Percentiles rank a stretch among this genome's conserved stretches.
These are phyloP conservation scores for Drosophila robusta DNA, from an alignment of 2,888 invertebrate species.

Conservation along the genomic window DNA sequence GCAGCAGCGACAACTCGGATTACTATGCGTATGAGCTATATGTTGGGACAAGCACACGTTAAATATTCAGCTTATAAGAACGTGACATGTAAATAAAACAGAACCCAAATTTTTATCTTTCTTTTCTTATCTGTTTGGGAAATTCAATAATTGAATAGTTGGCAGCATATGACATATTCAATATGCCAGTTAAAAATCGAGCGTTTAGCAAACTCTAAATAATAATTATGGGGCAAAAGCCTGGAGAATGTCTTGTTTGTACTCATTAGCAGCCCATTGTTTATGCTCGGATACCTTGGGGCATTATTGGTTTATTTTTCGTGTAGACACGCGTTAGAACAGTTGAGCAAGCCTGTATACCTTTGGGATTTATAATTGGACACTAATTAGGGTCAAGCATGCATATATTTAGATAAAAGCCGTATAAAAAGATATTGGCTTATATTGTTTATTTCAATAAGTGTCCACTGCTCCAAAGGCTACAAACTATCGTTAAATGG, in stretches of 20 bases:
- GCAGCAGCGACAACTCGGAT: constrained; percentile 50
- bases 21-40: constrained; percentile 24
- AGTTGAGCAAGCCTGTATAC: not conserved
- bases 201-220: not conserved
- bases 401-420: not conserved
- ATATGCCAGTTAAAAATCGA: constrained; percentile 3
- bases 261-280: not conserved
- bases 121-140: not conserved
- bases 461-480: too few relatives aligned
- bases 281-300: not conserved
- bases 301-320: too few relatives aligned
- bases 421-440: not conserved
- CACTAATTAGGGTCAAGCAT: not conserved
- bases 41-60: constrained; percentile 24
- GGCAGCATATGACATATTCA: not conserved
- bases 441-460: not conserved
- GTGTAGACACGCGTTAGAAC: not conserved
- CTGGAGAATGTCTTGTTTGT: not conserved
- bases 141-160: constrained; percentile 30
- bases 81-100: constrained; percentile 43
- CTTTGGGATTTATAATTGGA: not conserved
- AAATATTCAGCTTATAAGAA: constrained; percentile 47
- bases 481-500: not conserved
- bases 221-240: not conserved
- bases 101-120: not conserved